Evolutionary conservation across 2,113 vertebrate genomes (phyloP), one percentile per base, ranked within the genome.

Genomic region (Lynx canadensis): DNA sequence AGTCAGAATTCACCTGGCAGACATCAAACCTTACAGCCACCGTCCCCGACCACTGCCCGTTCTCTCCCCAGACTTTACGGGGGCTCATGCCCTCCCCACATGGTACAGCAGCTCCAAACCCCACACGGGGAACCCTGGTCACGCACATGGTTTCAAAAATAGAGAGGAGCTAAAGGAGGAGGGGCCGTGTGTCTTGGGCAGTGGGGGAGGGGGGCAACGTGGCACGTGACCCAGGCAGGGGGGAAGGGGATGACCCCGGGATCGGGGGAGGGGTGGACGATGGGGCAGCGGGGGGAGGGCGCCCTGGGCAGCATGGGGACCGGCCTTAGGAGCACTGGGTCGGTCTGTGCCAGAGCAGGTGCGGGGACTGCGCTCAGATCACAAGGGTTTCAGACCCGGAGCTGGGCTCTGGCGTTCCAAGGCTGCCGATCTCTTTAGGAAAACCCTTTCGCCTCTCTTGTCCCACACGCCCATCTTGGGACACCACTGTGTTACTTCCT

Each of bases 41-140:
- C 29, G 9, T 9, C 25, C n/a, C 65, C 8, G 4, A 14, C 8
- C 45, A 4, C 0, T 23, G 21, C 23, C 13, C 3, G 38, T 27
- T 38, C 71, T 41, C 23, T 13, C 12, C 69, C 36, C 11, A 25
- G 3, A 3, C 73, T 55, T 4, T 15, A 15, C 27, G 0, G 41
- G 11, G 16, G 65, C 36, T 73, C 16, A 1, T 0, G 25, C 27
- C 25, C 36, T 36, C 63, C 12, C 33, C 33, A 13, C 7, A 23
- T 0, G 7, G 11, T 10, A 31, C 1, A 8, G 71, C 45, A 55
- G 55, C 73, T 83, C 36, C 25, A 52, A 38, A 41, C 18, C 29
- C 2, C 19, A 29, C 31, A 3, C 1, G 82, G 63, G 38, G 78
- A 63, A 15, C 31, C 18, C 57, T 21, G 18, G 5, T 29, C 29